Percentiles rank a stretch among this genome's conserved stretches.
phyloP scores from a whole-genome alignment of 2,888 invertebrate species.

The Ornithoptera priamus region DNA sequence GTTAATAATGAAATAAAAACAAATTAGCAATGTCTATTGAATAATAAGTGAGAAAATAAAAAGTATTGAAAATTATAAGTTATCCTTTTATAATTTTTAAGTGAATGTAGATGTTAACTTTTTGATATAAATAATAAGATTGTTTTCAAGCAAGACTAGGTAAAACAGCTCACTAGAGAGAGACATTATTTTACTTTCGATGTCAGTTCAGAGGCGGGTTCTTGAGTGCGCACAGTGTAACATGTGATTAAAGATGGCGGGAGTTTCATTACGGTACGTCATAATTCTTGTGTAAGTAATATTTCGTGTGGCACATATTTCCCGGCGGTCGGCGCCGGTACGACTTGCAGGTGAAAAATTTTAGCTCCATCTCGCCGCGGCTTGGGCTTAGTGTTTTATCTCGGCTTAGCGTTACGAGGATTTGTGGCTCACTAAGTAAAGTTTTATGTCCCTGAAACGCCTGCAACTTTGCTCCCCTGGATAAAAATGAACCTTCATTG shows the following conservation, averaged over 20 bases:
- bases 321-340: conserved; percentile 39
- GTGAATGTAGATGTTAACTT: too few relatives aligned
- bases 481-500: conserved; percentile 63
- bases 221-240: conserved; percentile 25
- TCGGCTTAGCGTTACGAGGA: conserved; percentile 79
- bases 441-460: conserved; percentile 75
- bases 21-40: too few relatives aligned
- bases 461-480: conserved; percentile 67
- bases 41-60: too few relatives aligned
- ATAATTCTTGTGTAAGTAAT: conserved; percentile 75
- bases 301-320: conserved; percentile 63
- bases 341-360: conserved; percentile 75
- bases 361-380: conserved; percentile 66
- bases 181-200: conserved; percentile 16
- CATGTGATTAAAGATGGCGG: conserved; percentile 52
- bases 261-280: conserved; percentile 68
- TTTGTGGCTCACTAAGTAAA: conserved; percentile 79
- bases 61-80: too few relatives aligned
- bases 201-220: not conserved
- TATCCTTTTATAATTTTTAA: too few relatives aligned
- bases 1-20: too few relatives aligned
- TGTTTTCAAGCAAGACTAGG: too few relatives aligned
- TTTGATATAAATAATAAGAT: too few relatives aligned
- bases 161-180: not conserved
- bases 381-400: conserved; percentile 77